Percentiles rank a stretch among this genome's conserved stretches.
Evolutionary conservation across 2,797 vertebrate genomes (phyloP).

Genomic region (Numenius phaeopus): DNA sequence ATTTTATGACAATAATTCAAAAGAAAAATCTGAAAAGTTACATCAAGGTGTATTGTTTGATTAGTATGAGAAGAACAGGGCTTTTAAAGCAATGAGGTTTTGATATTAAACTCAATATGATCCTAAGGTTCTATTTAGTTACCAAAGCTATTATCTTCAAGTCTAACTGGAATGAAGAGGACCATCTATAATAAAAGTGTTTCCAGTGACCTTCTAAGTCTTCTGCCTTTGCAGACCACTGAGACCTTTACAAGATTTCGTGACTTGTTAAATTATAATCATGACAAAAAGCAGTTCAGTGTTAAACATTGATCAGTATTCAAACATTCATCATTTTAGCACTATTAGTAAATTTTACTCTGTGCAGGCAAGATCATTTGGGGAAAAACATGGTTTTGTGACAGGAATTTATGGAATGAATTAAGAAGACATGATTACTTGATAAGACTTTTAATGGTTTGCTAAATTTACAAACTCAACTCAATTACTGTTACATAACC

Average conservation of each 20-base stretch:
- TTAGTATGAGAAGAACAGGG: neutral
- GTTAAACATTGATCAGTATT: neutral
- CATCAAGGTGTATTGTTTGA: neutral
- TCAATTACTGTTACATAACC: neutral
- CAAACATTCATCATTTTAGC: neutral
- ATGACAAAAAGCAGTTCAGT: neutral
- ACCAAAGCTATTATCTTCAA: neutral
- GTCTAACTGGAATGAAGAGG: neutral
- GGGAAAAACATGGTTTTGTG: neutral
- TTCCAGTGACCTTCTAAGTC: neutral
- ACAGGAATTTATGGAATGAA: neutral
- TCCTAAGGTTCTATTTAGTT: neutral
- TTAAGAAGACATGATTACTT: neutral
- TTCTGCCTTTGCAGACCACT: neutral
- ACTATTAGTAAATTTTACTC: slow-evolving; percentile 20
- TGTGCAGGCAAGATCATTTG: neutral
- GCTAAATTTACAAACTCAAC: neutral
- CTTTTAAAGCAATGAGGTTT: neutral
- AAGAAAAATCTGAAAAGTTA: neutral
- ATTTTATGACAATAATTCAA: neutral
- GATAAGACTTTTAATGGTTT: neutral
- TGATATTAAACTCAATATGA: neutral
- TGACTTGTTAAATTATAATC: neutral
- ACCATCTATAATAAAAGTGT: neutral
- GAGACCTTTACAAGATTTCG: neutral